phyloP scores from a whole-genome alignment of 1,140 invertebrate species.

The Hyphantria cunea region DNA sequence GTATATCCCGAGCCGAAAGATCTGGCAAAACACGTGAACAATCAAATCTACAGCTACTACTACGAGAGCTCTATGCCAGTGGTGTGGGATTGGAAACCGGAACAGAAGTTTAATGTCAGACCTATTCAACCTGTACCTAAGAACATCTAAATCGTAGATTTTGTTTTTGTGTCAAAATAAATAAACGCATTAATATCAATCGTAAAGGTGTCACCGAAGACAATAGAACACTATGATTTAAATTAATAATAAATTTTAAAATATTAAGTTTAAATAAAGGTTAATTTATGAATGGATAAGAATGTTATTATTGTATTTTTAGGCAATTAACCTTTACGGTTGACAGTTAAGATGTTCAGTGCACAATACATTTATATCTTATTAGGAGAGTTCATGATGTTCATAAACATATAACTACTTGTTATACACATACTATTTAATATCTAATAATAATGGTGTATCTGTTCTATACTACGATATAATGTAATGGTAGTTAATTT shows the following conservation, averaged over 20 bases:
- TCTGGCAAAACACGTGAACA: constrained; percentile 86
- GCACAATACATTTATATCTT: constrained; percentile 10
- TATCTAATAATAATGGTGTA: constrained; percentile 21
- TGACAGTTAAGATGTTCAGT: constrained; percentile 23
- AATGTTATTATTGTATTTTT: too few relatives aligned
- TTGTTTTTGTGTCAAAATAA: constrained; percentile 29
- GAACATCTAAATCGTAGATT: constrained; percentile 66
- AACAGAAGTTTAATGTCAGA: constrained; percentile 81
- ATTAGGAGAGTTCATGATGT: constrained; percentile 34
- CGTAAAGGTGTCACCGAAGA: constrained; percentile 2
- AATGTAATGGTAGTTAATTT: constrained; percentile 17
- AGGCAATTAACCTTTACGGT: too few relatives aligned
- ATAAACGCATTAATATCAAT: constrained; percentile 5
- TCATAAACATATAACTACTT: constrained; percentile 27
- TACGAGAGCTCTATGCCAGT: constrained; percentile 90
- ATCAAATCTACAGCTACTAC: constrained; percentile 90
- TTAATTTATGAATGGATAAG: too few relatives aligned
- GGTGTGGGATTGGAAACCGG: constrained; percentile 87
- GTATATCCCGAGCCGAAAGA: constrained; percentile 92
- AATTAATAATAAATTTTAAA: too few relatives aligned
- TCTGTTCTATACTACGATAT: constrained; percentile 25
- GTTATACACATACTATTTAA: constrained; percentile 34
- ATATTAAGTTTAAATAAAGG: too few relatives aligned
- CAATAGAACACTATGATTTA: too few relatives aligned
- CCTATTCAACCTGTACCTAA: constrained; percentile 79